phyloP scores from a whole-genome alignment of 2,888 invertebrate species.

The Caprella mutica region DNA sequence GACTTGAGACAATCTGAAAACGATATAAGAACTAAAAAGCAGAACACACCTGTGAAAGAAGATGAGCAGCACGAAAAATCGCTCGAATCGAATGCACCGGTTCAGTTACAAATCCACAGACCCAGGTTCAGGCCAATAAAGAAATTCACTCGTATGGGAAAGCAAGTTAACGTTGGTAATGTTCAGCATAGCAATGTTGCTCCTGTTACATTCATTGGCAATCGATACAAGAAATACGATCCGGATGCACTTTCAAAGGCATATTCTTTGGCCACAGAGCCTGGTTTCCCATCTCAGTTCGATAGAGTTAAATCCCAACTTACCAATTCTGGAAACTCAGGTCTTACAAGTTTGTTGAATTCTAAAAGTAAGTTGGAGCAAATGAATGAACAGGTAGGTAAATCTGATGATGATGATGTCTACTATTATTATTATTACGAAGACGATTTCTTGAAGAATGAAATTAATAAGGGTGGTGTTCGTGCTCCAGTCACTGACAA shows the following conservation, averaged over 20 bases:
- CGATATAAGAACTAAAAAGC: neutral
- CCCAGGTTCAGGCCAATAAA: neutral
- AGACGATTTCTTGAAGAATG: neutral
- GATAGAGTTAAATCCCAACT: neutral
- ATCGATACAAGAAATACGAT: too few species aligned
- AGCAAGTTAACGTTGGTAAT: neutral
- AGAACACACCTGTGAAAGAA: too few species aligned
- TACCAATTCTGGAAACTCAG: neutral
- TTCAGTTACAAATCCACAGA: neutral
- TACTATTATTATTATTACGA: constrained; percentile 10
- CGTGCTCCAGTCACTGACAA: constrained; percentile 3
- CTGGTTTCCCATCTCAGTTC: neutral
- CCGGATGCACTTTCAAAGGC: neutral
- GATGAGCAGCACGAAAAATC: too few species aligned
- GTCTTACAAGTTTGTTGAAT: neutral
- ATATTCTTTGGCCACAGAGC: neutral
- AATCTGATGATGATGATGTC: constrained; percentile 4
- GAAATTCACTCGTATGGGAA: neutral
- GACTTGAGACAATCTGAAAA: constrained; percentile 10
- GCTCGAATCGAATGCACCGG: too few species aligned
- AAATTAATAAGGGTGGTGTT: neutral
- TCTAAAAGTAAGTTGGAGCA: neutral
- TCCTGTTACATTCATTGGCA: too few species aligned
- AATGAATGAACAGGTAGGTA: constrained; percentile 7
- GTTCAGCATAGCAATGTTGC: too few species aligned